Evolutionary conservation across 2,797 vertebrate species (phyloP).

Genomic region (Aulostomus chinensis): DNA sequence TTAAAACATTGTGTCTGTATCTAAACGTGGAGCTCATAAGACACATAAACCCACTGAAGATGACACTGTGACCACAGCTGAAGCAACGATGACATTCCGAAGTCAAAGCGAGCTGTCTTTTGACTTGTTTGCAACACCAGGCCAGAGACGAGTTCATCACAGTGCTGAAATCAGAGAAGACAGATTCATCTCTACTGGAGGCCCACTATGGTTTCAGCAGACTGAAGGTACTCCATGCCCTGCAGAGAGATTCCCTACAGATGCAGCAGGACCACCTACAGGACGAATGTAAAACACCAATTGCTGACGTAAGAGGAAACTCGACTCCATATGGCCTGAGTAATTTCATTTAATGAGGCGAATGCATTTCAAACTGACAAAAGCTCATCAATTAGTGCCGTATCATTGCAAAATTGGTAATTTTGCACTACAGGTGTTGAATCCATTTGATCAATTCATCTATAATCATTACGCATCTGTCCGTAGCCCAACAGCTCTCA

Average conservation of each 20-base stretch:
- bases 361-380: slow-evolving; percentile 52
- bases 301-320: slow-evolving; percentile 82
- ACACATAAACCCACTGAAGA: background rate
- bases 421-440: slow-evolving; percentile 41
- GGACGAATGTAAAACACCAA: slow-evolving; percentile 88
- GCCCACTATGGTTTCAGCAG: slow-evolving; percentile 89
- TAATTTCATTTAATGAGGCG: slow-evolving; percentile 61
- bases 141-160: slow-evolving; percentile 94
- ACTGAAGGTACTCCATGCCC: slow-evolving; percentile 86
- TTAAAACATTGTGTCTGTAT: background rate
- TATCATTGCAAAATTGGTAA: slow-evolving; percentile 43
- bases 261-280: slow-evolving; percentile 84
- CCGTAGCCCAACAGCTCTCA: no score
- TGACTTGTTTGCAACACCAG: slow-evolving; percentile 66
- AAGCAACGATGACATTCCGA: background rate
- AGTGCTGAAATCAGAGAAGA: slow-evolving; percentile 90
- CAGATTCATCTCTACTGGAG: slow-evolving; percentile 86
- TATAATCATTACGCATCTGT: slow-evolving; percentile 3
- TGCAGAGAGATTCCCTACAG: slow-evolving; percentile 88
- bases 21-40: background rate
- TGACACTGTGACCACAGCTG: background rate
- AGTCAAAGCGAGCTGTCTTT: slow-evolving; percentile 5
- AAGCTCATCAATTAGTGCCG: slow-evolving; percentile 31
- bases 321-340: slow-evolving; percentile 47
- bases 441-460: background rate